These are phyloP conservation scores for Pyrgilauda ruficollis DNA, from an alignment of 2,113 vertebrate species.

Conservation along the genomic window DNA sequence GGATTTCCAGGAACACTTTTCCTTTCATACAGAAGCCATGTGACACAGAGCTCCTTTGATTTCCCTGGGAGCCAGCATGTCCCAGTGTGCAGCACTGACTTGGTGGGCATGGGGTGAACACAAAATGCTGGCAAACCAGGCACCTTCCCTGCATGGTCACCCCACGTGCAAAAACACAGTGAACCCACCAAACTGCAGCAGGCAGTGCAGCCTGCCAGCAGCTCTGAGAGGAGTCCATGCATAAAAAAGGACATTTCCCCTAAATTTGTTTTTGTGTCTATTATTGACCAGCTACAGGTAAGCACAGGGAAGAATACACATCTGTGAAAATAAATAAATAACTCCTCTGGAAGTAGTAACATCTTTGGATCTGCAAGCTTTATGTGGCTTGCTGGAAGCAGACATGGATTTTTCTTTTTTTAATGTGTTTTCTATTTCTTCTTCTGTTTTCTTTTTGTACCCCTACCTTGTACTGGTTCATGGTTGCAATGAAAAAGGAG, in stretches of 20 bases:
- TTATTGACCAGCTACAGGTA: neutral
- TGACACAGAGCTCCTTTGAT: neutral
- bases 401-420: neutral
- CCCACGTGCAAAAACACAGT: fast-evolving
- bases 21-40: neutral
- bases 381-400: neutral
- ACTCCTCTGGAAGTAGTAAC: neutral
- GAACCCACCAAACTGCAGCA: neutral
- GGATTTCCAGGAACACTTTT: neutral
- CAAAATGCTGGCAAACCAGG: fast-evolving
- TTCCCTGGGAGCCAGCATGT: neutral
- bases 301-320: neutral
- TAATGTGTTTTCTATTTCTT: neutral
- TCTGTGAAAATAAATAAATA: neutral
- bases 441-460: neutral
- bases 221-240: fast-evolving
- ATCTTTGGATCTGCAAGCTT: neutral
- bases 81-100: fast-evolving
- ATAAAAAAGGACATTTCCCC: neutral
- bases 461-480: slow-evolving; percentile 84
- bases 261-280: neutral
- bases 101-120: neutral
- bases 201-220: neutral
- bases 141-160: neutral
- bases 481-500: slow-evolving; percentile 82